Evolutionary conservation across 2,797 vertebrate species (phyloP).

Genomic region (Bucorvus abyssinicus): DNA sequence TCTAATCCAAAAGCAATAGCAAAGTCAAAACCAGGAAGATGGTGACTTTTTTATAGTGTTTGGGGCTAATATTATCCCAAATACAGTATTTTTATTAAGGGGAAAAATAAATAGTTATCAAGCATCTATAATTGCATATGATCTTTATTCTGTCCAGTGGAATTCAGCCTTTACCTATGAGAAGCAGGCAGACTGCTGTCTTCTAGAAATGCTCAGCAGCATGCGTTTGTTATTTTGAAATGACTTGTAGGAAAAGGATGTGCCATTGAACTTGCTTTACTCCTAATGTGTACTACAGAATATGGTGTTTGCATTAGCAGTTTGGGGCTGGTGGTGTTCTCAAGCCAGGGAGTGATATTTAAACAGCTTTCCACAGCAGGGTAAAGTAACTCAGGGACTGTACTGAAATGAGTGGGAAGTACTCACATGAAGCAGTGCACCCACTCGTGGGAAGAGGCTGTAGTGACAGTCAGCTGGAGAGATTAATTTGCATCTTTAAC

Average conservation of each 20-base stretch:
- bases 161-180: background rate
- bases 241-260: accelerated
- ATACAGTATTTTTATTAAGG: background rate
- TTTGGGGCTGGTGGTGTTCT: background rate
- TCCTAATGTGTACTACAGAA: background rate
- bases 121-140: background rate
- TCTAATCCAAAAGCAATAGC: background rate
- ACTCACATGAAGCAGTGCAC: background rate
- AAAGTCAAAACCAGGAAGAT: background rate
- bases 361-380: background rate
- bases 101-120: background rate
- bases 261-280: background rate
- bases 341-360: background rate
- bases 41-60: background rate
- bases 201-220: background rate
- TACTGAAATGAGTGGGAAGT: background rate
- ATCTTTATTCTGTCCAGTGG: background rate
- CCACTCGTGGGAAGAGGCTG: background rate
- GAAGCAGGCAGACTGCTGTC: background rate
- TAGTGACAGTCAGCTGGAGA: background rate
- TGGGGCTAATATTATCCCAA: background rate
- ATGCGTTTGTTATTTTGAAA: background rate
- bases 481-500: background rate
- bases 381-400: background rate
- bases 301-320: background rate